Conservation (phyloP, 2,888 invertebrate species). For the Lysandra coridon region DNA sequence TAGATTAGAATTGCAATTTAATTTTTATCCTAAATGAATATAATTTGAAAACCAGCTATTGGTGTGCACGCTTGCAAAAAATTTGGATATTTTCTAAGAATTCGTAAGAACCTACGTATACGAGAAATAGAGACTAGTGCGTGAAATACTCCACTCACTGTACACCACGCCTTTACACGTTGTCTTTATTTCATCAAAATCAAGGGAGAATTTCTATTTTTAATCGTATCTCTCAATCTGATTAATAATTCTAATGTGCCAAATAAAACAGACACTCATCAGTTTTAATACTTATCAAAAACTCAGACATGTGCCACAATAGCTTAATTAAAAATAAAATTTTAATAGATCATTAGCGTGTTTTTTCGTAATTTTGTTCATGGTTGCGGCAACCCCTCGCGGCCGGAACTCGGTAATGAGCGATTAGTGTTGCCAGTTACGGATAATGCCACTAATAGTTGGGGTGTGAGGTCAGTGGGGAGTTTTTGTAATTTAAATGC, state of each 20-base stretch:
- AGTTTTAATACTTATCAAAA: conserved; percentile 34
- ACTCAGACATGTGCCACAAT: conserved; percentile 40
- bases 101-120: too few species aligned
- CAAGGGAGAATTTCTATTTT: too few species aligned
- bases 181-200: too few species aligned
- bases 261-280: neutral
- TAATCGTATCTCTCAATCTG: too few species aligned
- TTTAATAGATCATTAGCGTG: conserved; percentile 34
- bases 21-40: neutral
- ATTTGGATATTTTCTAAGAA: too few species aligned
- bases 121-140: too few species aligned
- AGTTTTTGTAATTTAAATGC: conserved; percentile 38
- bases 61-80: too few species aligned
- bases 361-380: conserved; percentile 52
- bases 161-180: too few species aligned
- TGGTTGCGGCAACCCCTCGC: conserved; percentile 45
- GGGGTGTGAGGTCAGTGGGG: conserved; percentile 60
- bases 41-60: too few species aligned
- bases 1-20: neutral
- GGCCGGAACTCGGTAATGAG: conserved; percentile 74
- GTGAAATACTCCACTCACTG: too few species aligned
- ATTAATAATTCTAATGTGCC: neutral
- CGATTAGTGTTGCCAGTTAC: conserved; percentile 78
- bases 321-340: conserved; percentile 48
- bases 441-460: conserved; percentile 72